phyloP scores from a whole-genome alignment of 2,113 vertebrate species.

The Tor tambroides region DNA sequence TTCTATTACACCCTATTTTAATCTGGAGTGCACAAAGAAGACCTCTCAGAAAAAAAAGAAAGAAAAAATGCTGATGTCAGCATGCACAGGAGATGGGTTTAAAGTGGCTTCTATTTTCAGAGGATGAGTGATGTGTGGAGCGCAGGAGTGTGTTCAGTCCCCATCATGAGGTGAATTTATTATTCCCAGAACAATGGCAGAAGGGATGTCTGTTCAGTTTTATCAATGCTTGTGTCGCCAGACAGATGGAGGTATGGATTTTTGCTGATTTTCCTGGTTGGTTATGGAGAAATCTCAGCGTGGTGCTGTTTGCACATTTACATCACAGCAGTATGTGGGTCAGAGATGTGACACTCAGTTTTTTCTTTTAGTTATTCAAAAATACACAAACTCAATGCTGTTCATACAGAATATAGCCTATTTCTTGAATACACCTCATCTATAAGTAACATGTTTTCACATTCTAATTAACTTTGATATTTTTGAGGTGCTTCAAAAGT shows the following conservation, averaged over 20 bases:
- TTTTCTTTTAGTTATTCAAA: not conserved
- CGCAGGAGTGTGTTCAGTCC: no score
- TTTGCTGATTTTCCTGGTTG: not conserved
- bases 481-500: not conserved
- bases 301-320: not conserved
- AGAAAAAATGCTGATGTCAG: no score
- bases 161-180: conserved; percentile 2
- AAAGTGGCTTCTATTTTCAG: no score
- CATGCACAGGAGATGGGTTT: no score
- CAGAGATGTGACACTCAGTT: not conserved
- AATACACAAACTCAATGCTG: no score
- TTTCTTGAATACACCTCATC: not conserved
- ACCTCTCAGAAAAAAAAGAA: no score
- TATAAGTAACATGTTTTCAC: not conserved
- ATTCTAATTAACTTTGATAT: not conserved
- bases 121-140: no score
- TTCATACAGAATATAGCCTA: not conserved
- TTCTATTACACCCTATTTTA: no score
- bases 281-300: not conserved
- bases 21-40: no score
- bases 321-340: not conserved
- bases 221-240: not conserved
- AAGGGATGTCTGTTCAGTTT: not conserved
- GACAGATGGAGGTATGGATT: not conserved
- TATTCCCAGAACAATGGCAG: not conserved